Evolutionary conservation across 2,797 vertebrate species (phyloP), one percentile per base, ranked within the genome.

Genomic region (Phaenicophaeus curvirostris): DNA sequence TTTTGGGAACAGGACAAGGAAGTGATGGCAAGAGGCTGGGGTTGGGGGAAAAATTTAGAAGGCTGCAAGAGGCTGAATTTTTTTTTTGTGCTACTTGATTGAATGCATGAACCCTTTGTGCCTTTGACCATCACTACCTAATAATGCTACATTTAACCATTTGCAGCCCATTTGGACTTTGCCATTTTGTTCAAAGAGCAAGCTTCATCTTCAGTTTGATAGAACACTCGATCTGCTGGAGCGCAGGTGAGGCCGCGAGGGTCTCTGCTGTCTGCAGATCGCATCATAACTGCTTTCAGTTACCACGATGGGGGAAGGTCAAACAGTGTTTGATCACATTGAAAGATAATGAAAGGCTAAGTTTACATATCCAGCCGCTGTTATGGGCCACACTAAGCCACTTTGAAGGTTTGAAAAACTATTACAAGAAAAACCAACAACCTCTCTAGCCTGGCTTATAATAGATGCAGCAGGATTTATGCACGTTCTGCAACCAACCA

Each of bases 81-180:
- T 95, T 91, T 97, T 96, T 97, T 97, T 97, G 96, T 97, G 97
- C 96, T 98, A 95, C 94, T 95, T 97, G 97, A 97, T 83, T 98
- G 97, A 98, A 97, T 97, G 97, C 97, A 97, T 97, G 97, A 97
- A 97, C 96, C 97, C 97, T 98, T 98, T 97, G 97, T 98, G 98
- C 98, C 98, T 98, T 97, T 97, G 97, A 98, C 97, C 97, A 97
- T 98, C 97, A 98, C 97, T 97, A 97, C 97, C 97, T 98, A 97
- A 97, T 97, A 94, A 97, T 96, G 89, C 92, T 95, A 97, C 96
- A 89, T 88, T 93, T 96, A 97, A 97, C 96, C 95, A 97, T 96
- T 97, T 97, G 96, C 97, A 98, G 97, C 97, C 97, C 95, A 96
- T 97, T 96, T 97, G 96, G 97, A 98, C 96, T 97, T 97, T 96